Percentiles rank a stretch among this genome's conserved stretches.
Evolutionary conservation across 1,140 invertebrate genomes (phyloP).

Genomic region (Drosophila persimilis): DNA sequence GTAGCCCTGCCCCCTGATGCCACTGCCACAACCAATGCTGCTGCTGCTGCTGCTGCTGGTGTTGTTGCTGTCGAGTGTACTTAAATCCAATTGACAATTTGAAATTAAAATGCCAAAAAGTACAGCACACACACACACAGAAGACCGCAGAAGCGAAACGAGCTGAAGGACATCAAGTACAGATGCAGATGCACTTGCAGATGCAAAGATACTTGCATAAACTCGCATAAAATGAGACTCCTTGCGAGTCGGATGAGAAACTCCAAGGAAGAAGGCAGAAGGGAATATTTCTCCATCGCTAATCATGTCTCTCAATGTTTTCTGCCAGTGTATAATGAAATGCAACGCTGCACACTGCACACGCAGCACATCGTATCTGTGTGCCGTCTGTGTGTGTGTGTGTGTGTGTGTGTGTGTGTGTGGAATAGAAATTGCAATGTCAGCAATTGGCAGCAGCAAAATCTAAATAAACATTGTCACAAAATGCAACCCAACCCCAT

Average conservation of each 20-base stretch:
- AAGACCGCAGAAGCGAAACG: constrained; percentile 56
- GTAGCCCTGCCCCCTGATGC: constrained; percentile 4
- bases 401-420: constrained; percentile 34
- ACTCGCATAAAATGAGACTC: not conserved
- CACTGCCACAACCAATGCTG: constrained; percentile 13
- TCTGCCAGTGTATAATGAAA: constrained; percentile 65
- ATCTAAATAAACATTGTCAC: constrained; percentile 82
- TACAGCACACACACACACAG: constrained; percentile 32
- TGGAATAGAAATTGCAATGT: constrained; percentile 81
- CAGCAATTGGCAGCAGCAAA: constrained; percentile 81
- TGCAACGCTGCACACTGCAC: constrained; percentile 71
- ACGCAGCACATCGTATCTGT: constrained; percentile 61
- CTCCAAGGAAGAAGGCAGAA: not conserved
- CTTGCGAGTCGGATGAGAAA: not conserved
- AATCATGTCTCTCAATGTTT: constrained; percentile 22
- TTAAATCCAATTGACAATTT: constrained; percentile 82
- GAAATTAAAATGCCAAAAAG: constrained; percentile 81
- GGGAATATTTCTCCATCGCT: constrained; percentile 4
- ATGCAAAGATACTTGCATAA: constrained; percentile 4
- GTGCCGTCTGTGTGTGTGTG: constrained; percentile 28
- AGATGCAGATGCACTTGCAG: constrained; percentile 14
- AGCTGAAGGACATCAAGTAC: constrained; percentile 17
- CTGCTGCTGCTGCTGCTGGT: constrained; percentile 26
- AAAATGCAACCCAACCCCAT: constrained; percentile 68
- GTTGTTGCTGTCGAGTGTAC: constrained; percentile 66